Conservation (phyloP, 2,888 invertebrate species). For the Spodoptera exigua region DNA sequence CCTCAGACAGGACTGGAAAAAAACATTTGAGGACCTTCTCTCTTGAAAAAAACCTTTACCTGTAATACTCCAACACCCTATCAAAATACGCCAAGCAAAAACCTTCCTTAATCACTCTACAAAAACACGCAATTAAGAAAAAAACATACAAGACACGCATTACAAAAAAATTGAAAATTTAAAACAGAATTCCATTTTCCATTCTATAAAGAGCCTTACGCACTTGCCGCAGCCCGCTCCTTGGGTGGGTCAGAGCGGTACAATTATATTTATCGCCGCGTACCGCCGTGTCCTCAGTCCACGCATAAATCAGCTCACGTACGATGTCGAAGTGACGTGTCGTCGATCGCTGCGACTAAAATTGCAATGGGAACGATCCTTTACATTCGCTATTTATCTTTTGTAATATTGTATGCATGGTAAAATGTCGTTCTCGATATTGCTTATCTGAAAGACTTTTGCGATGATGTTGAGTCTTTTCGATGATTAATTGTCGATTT, state of each 20-base stretch:
- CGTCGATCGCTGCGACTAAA: slow-evolving; percentile 60
- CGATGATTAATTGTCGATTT: too few relatives aligned
- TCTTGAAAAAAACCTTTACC: too few relatives aligned
- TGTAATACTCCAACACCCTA: too few relatives aligned
- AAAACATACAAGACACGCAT: neutral
- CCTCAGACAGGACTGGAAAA: too few relatives aligned
- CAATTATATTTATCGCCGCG: slow-evolving; percentile 81
- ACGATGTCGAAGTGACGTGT: slow-evolving; percentile 67
- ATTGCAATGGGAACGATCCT: slow-evolving; percentile 62
- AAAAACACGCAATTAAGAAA: too few relatives aligned
- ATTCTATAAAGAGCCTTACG: slow-evolving; percentile 69
- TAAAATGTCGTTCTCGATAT: slow-evolving; percentile 24
- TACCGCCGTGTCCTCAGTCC: slow-evolving; percentile 72
- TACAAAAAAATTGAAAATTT: slow-evolving; percentile 6
- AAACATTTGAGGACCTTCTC: too few relatives aligned
- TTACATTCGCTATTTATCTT: slow-evolving; percentile 56
- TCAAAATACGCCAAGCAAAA: too few relatives aligned
- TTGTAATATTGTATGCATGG: slow-evolving; percentile 31
- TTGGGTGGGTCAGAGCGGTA: slow-evolving; percentile 78
- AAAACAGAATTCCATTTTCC: slow-evolving; percentile 16
- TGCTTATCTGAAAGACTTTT: slow-evolving; percentile 12
- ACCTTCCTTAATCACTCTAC: too few relatives aligned
- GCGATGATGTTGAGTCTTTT: too few relatives aligned
- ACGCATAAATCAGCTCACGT: slow-evolving; percentile 80
- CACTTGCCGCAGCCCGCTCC: slow-evolving; percentile 73